Base-by-base conservation (phyloP, 2,888 invertebrate species). In the Agonum fuliginosum region DNA sequence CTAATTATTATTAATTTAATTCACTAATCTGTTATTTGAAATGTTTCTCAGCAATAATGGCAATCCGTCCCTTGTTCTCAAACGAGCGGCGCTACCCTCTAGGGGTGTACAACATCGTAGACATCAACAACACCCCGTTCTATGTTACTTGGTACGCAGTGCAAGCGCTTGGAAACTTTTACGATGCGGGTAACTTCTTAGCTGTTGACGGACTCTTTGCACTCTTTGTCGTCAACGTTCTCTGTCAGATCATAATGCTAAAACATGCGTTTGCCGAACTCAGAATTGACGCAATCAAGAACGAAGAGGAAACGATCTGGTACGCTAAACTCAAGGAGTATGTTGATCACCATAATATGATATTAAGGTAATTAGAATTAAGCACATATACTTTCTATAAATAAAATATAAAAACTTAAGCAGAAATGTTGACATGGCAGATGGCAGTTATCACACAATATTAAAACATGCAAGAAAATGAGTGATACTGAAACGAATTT, bases 261-360 rank as follows among this genome's bases (percentile, higher is more conserved):
- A 62, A 20, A 43, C 41, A 74, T 43, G 74, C 27, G 1, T 74
- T 74, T 19, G 65, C 6, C 14, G 10, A 62, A 12, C 30, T 74
- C 30, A 62, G 14, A 12, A 74, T 74, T 24, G 37, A 65, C 20
- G 19, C 41, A 14, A 46, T 74, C n/a, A 43, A 46, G 17, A 17
- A 62, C 27, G 30, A 41, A 19, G 65, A 74, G 20, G 74, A 74
- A 14, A 43, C 58, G 19, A 17, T 12, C 5, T 41, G 41, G 8
- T 74, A 74, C 17, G n/a, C 4, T 12, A 62, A 65, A 4, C n/a
- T 74, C 6, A 74, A 74, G 34, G 65, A 74, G 19, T 74, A 74
- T 62, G 65, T 74, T 10, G 74, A 74, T 41, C 74, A 74, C 65
- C 74, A 74, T 74, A 74, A 74, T 46, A n/a, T 74, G 24, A 74